phyloP scores from a whole-genome alignment of 2,888 invertebrate species.

The Latheticus oryzae region DNA sequence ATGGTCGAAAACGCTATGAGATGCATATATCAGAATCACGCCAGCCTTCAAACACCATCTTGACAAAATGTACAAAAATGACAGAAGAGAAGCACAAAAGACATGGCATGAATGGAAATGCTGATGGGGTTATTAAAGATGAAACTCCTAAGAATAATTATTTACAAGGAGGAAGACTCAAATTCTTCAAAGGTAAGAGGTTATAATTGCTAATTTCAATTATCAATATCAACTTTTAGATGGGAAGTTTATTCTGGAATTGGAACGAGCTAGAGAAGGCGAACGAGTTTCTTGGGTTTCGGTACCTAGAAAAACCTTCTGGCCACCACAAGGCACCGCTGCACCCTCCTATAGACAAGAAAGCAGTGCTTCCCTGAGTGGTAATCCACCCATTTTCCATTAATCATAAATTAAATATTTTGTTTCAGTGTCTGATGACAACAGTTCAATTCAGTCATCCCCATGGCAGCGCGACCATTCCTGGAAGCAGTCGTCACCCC shows the following conservation, averaged over 20 bases:
- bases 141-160: conserved; percentile 64
- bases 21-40: conserved; percentile 70
- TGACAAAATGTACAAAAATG: conserved; percentile 79
- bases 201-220: neutral
- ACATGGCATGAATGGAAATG: conserved; percentile 79
- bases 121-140: conserved; percentile 70
- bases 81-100: conserved; percentile 77
- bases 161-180: conserved; percentile 78
- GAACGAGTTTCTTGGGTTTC: conserved; percentile 90
- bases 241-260: conserved; percentile 90
- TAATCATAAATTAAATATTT: conserved; percentile 2
- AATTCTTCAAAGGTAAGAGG: conserved; percentile 80
- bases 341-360: conserved; percentile 71
- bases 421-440: conserved; percentile 84
- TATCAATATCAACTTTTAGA: no score
- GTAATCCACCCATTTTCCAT: no score
- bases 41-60: conserved; percentile 74
- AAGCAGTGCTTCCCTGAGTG: conserved; percentile 85
- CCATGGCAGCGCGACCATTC: conserved; percentile 92
- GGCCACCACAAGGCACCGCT: conserved; percentile 81
- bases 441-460: conserved; percentile 89
- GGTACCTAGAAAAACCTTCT: conserved; percentile 88
- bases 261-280: conserved; percentile 81
- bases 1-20: conserved; percentile 71
- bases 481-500: conserved; percentile 86